Evolutionary conservation across 2,113 vertebrate species (phyloP).

Genomic region (Silurus meridionalis): DNA sequence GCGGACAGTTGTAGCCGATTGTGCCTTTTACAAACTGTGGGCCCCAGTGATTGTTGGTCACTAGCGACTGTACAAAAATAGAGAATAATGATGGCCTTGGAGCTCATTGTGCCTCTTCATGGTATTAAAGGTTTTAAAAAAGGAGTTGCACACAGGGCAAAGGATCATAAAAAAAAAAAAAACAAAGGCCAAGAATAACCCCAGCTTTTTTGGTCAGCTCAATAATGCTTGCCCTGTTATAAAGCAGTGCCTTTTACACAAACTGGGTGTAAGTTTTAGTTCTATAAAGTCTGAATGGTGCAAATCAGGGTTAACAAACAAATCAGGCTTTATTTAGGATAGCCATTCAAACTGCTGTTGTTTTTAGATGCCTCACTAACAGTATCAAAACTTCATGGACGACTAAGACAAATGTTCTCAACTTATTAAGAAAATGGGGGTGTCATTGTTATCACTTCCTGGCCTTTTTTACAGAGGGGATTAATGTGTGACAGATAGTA

Average conservation of each 20-base stretch:
- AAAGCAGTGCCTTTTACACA: slow-evolving; percentile 12
- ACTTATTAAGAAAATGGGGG: not conserved
- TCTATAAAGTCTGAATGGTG: not conserved
- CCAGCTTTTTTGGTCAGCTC: slow-evolving; percentile 15
- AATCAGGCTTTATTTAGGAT: not conserved
- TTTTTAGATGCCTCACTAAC: not conserved
- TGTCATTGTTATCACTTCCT: not conserved
- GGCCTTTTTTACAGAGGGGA: slow-evolving; percentile 13
- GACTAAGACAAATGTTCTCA: slow-evolving; percentile 10
- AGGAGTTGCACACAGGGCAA: slow-evolving; percentile 33
- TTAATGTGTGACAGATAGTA: slow-evolving; percentile 53
- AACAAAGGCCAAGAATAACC: slow-evolving; percentile 37
- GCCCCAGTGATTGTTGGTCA: slow-evolving; percentile 55
- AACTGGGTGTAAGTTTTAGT: slow-evolving; percentile 30
- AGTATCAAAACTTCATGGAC: not conserved
- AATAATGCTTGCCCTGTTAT: slow-evolving; percentile 31
- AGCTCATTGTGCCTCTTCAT: slow-evolving; percentile 56
- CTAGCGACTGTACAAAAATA: slow-evolving; percentile 54
- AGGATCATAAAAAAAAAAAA: slow-evolving; percentile 39
- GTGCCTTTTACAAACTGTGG: slow-evolving; percentile 54
- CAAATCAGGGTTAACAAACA: slow-evolving; percentile 6
- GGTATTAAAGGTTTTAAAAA: slow-evolving; percentile 53
- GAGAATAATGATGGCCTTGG: slow-evolving; percentile 59
- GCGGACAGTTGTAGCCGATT: slow-evolving; percentile 50
- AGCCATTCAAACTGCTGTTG: not conserved